Evolutionary conservation across 2,888 invertebrate genomes (phyloP), one percentile per base, ranked within the genome.

Genomic region (Coelopa pilipes): DNA sequence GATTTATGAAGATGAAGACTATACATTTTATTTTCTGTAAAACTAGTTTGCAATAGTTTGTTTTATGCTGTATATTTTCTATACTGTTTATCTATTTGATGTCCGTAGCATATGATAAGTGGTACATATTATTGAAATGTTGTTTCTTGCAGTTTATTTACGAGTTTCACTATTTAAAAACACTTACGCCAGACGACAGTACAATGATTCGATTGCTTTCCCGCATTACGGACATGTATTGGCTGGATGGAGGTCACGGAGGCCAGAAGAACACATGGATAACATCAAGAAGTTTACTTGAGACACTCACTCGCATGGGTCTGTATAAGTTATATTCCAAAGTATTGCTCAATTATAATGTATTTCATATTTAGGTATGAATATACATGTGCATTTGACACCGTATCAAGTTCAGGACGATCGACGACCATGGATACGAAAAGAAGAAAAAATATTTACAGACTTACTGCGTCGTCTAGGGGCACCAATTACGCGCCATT

Each of bases 181-280:
- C 91, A 0, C 86, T 92, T 59, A 91, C 92, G 69, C 91, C 92
- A 0, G 90, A 91, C 55, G 92, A 92, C 80, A 88, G 89, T 76
- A 90, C 91, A 67, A 90, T 91, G 88, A 90, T 90, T 85, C 89
- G 89, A 76, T 89, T 94, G 78, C 90, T 93, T n/a, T 89, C 89
- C 17, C 90, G 90, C 73, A 92, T 97, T 70, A 89, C 90, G 78
- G 90, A 91, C 78, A 93, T 97, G 92, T 95, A 93, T 88, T 97
- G 96, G 96, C 87, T 97, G 82, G 96, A 97, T 88, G 96, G 96
- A 1, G 96, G 96, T 0, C 96, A 97, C 88, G 92, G 93, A n/a
- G 97, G 96, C 17, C 92, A 92, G 73, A 92, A 93, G 84, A 93
- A 95, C 86, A 95, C 96, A 24, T 97, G 96, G 95, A 92, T 96